Percentiles rank a stretch among this genome's conserved stretches.
Evolutionary conservation across 2,113 vertebrate genomes (phyloP).

Genomic region (Passer domesticus): DNA sequence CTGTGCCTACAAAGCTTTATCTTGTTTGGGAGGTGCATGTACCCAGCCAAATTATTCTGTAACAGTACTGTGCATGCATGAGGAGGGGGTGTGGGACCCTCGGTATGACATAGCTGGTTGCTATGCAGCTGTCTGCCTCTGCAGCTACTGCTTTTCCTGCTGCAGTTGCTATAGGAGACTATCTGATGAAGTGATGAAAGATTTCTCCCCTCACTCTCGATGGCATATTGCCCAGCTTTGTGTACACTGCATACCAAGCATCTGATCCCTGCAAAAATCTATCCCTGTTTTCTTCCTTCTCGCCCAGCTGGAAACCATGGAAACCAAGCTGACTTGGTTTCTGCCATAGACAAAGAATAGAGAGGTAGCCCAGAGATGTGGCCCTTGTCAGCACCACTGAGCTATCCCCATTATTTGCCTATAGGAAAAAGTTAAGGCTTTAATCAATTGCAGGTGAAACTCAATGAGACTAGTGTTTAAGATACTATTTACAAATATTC

Average conservation of each 20-base stretch:
- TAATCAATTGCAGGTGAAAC: neutral
- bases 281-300: constrained; percentile 5
- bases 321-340: constrained; percentile 26
- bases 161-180: constrained; percentile 62
- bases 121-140: constrained; percentile 34
- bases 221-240: constrained; percentile 24
- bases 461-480: neutral
- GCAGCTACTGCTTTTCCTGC: constrained; percentile 14
- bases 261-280: constrained; percentile 28
- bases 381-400: neutral
- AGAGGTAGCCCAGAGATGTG: neutral
- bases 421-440: neutral
- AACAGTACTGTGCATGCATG: neutral
- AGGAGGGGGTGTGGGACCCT: neutral
- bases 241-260: constrained; percentile 36
- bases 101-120: neutral
- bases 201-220: neutral
- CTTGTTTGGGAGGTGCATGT: neutral
- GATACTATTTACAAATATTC: neutral
- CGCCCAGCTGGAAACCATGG: neutral
- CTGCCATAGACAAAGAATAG: constrained; percentile 5
- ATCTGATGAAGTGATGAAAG: constrained; percentile 45
- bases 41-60: neutral
- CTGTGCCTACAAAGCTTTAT: neutral
- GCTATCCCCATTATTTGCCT: neutral